phyloP scores from a whole-genome alignment of 2,888 invertebrate species.

The Gonocerus acuteangulatus region DNA sequence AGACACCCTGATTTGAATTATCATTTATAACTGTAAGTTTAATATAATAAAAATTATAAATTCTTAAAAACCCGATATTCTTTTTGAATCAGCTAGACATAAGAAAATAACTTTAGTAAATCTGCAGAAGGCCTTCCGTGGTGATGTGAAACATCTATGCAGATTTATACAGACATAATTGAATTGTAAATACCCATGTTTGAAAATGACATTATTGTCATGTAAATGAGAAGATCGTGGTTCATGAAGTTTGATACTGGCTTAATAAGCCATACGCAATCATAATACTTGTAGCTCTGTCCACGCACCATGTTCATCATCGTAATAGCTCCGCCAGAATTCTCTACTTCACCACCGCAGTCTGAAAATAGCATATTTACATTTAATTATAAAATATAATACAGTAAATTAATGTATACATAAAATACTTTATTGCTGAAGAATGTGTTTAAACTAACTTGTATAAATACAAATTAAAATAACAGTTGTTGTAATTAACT shows the following conservation, averaged over 20 bases:
- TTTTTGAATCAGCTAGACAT: too few relatives aligned
- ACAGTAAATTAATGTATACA: neutral
- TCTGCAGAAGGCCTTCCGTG: too few relatives aligned
- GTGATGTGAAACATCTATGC: too few relatives aligned
- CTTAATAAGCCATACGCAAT: constrained; percentile 64
- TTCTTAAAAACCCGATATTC: too few relatives aligned
- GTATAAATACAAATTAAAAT: too few relatives aligned
- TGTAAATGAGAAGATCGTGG: constrained; percentile 59
- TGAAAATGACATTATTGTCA: constrained; percentile 53
- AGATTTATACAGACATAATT: too few relatives aligned
- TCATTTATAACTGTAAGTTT: too few relatives aligned
- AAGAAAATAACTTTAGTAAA: too few relatives aligned
- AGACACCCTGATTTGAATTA: too few relatives aligned
- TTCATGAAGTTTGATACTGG: constrained; percentile 55
- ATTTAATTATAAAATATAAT: neutral
- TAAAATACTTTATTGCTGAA: neutral
- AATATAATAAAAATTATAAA: too few relatives aligned
- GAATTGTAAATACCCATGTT: constrained; percentile 49
- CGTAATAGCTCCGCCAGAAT: constrained; percentile 62
- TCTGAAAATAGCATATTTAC: constrained; percentile 47
- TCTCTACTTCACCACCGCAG: constrained; percentile 63
- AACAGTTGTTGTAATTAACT: too few relatives aligned
- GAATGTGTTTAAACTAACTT: too few relatives aligned
- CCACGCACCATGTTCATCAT: constrained; percentile 66
- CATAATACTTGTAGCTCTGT: constrained; percentile 49